Evolutionary conservation across 37 sponge, comb jelly and placozoan genomes (phyloP).

Genomic region (Lycopodina hypogea): DNA sequence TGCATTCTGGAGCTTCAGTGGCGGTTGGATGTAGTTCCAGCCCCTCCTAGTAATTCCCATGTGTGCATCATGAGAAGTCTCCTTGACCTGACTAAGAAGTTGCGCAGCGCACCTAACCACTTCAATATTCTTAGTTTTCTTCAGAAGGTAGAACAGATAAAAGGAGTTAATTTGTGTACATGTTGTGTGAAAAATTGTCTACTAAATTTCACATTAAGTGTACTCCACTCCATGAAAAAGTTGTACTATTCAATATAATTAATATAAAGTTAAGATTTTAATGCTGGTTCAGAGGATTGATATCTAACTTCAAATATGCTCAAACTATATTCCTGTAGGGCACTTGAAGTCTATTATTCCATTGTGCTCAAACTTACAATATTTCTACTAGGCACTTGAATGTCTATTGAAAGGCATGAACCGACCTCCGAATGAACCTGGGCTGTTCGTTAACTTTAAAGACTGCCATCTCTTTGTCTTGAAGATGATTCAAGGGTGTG

Average conservation of each 20-base stretch:
- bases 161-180: no score
- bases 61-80: constrained; percentile 74
- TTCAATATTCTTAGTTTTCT: constrained; percentile 64
- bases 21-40: constrained; percentile 49
- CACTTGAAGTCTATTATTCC: no score
- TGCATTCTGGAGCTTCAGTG: constrained; percentile 76
- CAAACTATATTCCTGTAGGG: neutral
- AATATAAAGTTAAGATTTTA: no score
- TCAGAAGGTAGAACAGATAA: constrained; percentile 86
- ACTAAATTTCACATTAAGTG: no score
- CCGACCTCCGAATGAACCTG: constrained; percentile 83
- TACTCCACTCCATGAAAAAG: no score
- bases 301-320: no score
- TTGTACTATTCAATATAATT: no score
- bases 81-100: constrained; percentile 63
- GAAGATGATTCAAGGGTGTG: constrained; percentile 59
- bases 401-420: constrained; percentile 91
- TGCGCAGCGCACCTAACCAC: constrained; percentile 61
- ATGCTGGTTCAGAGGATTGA: no score
- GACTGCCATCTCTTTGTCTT: constrained; percentile 82
- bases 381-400: constrained; percentile 70
- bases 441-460: constrained; percentile 81
- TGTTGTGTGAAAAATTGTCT: no score
- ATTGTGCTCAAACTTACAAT: no score
- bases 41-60: constrained; percentile 68